Evolutionary conservation across 2,888 invertebrate genomes (phyloP), one percentile per base, ranked within the genome.

Genomic region (Xanthorhoe designata): DNA sequence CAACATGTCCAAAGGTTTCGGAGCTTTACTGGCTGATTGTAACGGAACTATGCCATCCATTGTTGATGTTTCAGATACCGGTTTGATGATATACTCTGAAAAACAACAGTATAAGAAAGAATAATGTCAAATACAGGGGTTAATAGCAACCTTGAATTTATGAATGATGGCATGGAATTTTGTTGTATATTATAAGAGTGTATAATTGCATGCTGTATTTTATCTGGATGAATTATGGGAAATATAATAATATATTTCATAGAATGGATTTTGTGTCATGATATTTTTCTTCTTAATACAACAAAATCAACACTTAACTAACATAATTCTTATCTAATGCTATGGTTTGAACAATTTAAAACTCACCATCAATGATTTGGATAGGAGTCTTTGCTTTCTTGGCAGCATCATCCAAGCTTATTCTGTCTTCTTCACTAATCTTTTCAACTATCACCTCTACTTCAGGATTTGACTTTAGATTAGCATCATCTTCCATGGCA

Each of bases 21-120:
- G 85, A 0, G 78, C 80, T 68, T 72, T 83, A 1, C 75, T 69
- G 1, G 78, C 79, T 1, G 83, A 74, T 61, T 89, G 85, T 7
- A 92, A 74, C 0, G 91, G 92, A 1, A 91, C 81, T 55, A 94
- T 93, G 15, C 92, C 93, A 80, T 92, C 92, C 87, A 92, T 88
- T 60, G 87, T 87, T 56, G 85, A 85, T 50, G 82, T 87, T 69
- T 89, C 89, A 1, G 88, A 85, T n/a, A 86, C 79, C 72, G 83
- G 87, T 18, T 86, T 85, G n/a, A 86, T 83, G 75, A 78, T 86
- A 66, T 88, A 87, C 71, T 87, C 91, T 90, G 78, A 24, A 78
- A 77, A 13, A 1, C 2, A 1, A 7, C 7, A 32, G 8, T 32
- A 3, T 24, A 24, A 24, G 2, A 5, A 24, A 24, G 2, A 24